Base-by-base conservation (phyloP, 1,140 invertebrate genomes). In the Solenopsis invicta region DNA sequence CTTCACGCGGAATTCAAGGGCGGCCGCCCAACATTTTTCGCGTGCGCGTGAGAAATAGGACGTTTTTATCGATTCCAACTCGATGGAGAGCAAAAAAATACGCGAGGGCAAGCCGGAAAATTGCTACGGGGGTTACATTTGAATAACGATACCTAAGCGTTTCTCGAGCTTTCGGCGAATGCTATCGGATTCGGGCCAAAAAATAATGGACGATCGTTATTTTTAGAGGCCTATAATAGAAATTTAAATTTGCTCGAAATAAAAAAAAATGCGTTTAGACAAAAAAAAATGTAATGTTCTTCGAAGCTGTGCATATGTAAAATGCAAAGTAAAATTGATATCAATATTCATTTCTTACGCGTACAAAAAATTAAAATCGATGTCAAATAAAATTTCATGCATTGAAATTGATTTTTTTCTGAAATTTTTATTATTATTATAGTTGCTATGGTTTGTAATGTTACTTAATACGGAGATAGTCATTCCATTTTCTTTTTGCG, bases 91-190 rank as follows among this genome's bases (percentile, higher is more conserved):
- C 13, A 84, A 74, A 50, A 84, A 84, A 61, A 75, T 74, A 74
- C 41, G 80, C 61, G 52, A 84, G 41, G 54, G 69, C 80, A 8
- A 84, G 61, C n/a, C 69, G 67, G 69, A 74, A 84, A 74, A 84
- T 84, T 84, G 80, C 69, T 13, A 52, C 54, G 13, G 69, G 34
- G 69, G 80, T 75, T 84, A 84, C 54, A 84, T 84, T 84, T 84
- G 69, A 84, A 84, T 84, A 82, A 82, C 80, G 80, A 61, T 82
- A 82, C 52, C 80, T 74, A 82, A 74, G 67, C 80, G 80, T 24
- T 82, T 34, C 54, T 61, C 80, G 67, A 74, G 67, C 54, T 82
- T 74, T 82, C 67, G 80, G 54, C 41, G 67, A 82, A 72, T 34
- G 41, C 54, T 61, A 82, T 59, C 80, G 37, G 24, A 61, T 82